Conservation (phyloP, 2,888 invertebrate genomes). For the Drosophila tripunctata region DNA sequence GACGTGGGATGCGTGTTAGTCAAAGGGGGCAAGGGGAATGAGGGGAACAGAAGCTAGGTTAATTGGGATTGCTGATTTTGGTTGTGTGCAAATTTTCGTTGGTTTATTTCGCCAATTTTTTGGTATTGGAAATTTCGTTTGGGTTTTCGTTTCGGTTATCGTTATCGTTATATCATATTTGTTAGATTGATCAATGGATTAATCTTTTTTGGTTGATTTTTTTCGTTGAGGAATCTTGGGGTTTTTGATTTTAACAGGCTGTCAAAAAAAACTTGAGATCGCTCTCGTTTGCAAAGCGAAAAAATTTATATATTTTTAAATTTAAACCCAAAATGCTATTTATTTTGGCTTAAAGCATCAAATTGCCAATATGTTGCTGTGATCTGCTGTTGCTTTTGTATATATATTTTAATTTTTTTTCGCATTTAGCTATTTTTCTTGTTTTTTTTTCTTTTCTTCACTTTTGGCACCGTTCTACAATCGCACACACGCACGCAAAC, state of each 20-base stretch:
- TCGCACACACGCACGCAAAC: slow-evolving; percentile 58
- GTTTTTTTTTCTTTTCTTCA: background rate
- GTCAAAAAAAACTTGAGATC: slow-evolving; percentile 67
- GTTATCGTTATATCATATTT: too few relatives aligned
- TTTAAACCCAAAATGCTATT: slow-evolving; percentile 52
- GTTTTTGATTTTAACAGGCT: slow-evolving; percentile 32
- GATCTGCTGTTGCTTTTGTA: slow-evolving; percentile 30
- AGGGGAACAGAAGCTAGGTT: slow-evolving; percentile 10
- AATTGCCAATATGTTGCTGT: slow-evolving; percentile 60
- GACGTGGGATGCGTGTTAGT: slow-evolving; percentile 34
- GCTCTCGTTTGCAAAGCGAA: slow-evolving; percentile 40
- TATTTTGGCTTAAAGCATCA: slow-evolving; percentile 67
- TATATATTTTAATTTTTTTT: slow-evolving; percentile 15
- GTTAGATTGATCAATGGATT: slow-evolving; percentile 1
- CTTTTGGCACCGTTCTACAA: slow-evolving; percentile 56
- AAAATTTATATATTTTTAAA: slow-evolving; percentile 29
- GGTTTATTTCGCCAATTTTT: slow-evolving; percentile 8
- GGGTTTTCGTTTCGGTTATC: slow-evolving; percentile 1
- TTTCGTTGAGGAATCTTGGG: slow-evolving; percentile 34
- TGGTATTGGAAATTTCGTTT: slow-evolving; percentile 38
- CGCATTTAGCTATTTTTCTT: slow-evolving; percentile 41
- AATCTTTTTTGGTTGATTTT: slow-evolving; percentile 18
- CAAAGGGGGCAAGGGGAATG: slow-evolving; percentile 2
- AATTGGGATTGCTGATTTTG: slow-evolving; percentile 27
- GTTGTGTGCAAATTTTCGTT: slow-evolving; percentile 35